Conservation (phyloP, 2,797 vertebrate genomes). For the Tachyglossus aculeatus region DNA sequence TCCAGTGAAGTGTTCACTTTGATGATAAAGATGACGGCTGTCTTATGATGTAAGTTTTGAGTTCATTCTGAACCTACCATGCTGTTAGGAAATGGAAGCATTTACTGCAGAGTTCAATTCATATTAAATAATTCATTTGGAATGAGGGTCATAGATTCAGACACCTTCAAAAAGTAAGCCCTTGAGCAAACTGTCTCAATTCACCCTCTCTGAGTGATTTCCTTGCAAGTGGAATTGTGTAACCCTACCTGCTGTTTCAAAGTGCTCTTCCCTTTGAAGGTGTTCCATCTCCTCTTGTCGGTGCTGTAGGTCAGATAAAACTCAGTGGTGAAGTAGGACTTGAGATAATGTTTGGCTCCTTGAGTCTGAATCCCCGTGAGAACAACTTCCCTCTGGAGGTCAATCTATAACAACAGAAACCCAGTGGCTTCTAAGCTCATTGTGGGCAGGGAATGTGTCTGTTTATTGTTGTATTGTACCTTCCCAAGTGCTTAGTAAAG, state of each 20-base stretch:
- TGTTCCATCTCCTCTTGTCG: conserved; percentile 84
- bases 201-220: not conserved
- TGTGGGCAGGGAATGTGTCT: no score
- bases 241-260: conserved; percentile 75
- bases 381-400: conserved; percentile 87
- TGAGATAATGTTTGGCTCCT: conserved; percentile 85
- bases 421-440: no score
- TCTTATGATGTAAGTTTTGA: no score
- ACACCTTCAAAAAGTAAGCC: no score
- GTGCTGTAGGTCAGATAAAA: conserved; percentile 88
- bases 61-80: no score
- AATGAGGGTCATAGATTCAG: not conserved
- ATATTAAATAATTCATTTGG: not conserved
- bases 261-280: conserved; percentile 87
- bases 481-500: no score
- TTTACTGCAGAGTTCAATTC: no score
- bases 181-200: not conserved
- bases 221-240: no score
- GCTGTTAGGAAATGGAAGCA: no score
- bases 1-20: no score
- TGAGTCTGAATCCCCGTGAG: conserved; percentile 91
- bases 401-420: conserved; percentile 79
- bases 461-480: no score
- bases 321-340: conserved; percentile 75
- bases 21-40: no score